Evolutionary conservation across 2,113 vertebrate species (phyloP).

Genomic region (Rafetus swinhoei): DNA sequence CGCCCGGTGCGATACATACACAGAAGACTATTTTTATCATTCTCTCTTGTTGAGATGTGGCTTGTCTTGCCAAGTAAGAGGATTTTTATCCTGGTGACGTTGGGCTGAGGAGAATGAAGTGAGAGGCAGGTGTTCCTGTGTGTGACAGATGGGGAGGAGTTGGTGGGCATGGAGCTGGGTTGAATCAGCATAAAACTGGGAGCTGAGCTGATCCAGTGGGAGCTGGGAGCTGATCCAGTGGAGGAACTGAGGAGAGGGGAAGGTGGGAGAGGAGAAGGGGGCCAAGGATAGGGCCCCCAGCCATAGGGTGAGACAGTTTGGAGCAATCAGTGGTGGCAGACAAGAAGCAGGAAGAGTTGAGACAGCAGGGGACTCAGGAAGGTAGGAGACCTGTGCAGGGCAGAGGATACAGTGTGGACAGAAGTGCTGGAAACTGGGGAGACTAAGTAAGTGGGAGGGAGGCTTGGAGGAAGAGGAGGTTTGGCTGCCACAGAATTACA

Average conservation of each 20-base stretch:
- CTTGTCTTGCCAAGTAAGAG: constrained; percentile 65
- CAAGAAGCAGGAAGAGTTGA: not conserved
- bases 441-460: not conserved
- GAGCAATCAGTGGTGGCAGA: not conserved
- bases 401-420: not conserved
- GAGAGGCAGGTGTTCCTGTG: constrained; percentile 63
- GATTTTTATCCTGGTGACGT: constrained; percentile 30
- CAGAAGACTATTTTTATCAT: constrained; percentile 49
- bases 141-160: constrained; percentile 72
- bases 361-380: not conserved
- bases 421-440: not conserved
- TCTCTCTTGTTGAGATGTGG: constrained; percentile 5
- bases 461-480: not conserved
- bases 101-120: constrained; percentile 8
- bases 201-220: constrained; percentile 11
- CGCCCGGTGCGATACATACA: rapidly evolving
- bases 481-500: not conserved
- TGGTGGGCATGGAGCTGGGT: not conserved
- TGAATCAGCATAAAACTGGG: constrained; percentile 25
- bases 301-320: not conserved
- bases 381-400: not conserved
- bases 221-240: not conserved
- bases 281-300: not conserved
- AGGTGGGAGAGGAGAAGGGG: constrained; percentile 27
- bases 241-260: constrained; percentile 14